Percentiles rank a stretch among this genome's conserved stretches.
phyloP scores from a whole-genome alignment of 2,797 vertebrate genomes.

The Rousettus madagascariensis region DNA sequence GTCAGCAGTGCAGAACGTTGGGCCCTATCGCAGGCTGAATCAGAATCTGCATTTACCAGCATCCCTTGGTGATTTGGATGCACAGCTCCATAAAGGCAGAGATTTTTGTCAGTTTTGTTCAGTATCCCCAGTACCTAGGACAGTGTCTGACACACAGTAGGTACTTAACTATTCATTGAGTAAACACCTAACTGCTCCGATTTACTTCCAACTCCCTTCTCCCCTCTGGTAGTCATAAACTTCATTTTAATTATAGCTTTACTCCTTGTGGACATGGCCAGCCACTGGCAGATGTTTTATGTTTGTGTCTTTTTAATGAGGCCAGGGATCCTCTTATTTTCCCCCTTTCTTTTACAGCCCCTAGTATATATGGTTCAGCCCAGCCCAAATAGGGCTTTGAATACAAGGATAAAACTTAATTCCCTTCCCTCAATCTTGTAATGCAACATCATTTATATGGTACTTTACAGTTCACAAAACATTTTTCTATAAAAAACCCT shows the following conservation, averaged over 20 bases:
- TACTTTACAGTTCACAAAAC: background rate
- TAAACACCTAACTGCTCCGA: background rate
- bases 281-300: constrained; percentile 16
- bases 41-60: background rate
- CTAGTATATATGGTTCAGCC: background rate
- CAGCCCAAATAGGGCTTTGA: background rate
- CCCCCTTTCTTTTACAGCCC: background rate
- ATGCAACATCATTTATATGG: background rate
- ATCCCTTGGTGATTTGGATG: background rate
- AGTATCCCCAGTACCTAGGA: background rate
- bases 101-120: background rate
- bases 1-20: background rate
- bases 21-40: background rate
- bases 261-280: background rate
- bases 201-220: background rate
- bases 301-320: constrained; percentile 33
- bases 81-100: background rate
- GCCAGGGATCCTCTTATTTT: background rate
- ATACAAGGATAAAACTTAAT: background rate
- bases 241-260: background rate
- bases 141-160: background rate
- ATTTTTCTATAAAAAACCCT: constrained; percentile 26
- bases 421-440: background rate
- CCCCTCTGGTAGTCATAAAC: background rate
- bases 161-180: background rate